phyloP scores from a whole-genome alignment of 1,140 invertebrate genomes.

The Lordiphosa stackelbergi region DNA sequence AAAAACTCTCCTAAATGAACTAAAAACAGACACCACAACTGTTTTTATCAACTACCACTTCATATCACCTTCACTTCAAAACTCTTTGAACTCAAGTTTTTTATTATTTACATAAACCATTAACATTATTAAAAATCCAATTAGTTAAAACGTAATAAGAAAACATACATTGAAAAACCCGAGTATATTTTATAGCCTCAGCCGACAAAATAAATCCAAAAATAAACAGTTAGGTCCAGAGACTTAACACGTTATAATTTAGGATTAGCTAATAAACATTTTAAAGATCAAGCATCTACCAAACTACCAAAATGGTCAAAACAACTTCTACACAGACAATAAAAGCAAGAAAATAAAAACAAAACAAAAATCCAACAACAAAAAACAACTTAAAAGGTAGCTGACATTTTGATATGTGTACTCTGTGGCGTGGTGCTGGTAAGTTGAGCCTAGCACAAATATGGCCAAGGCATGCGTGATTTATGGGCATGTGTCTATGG shows the following conservation, averaged over 20 bases:
- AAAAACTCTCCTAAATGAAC: too few relatives aligned
- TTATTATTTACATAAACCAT: conserved; percentile 10
- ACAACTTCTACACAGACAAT: conserved; percentile 31
- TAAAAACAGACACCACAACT: neutral
- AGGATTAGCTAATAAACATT: conserved; percentile 16
- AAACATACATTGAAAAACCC: neutral
- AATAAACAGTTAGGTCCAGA: neutral
- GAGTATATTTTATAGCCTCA: too few relatives aligned
- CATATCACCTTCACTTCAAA: neutral
- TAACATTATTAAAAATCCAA: conserved; percentile 15
- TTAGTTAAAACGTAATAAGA: conserved; percentile 8
- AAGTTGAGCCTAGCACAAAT: conserved; percentile 34
- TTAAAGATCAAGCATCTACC: conserved; percentile 20
- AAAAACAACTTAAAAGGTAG: conserved; percentile 44
- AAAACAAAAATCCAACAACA: conserved; percentile 17
- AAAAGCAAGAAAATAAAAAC: conserved; percentile 1
- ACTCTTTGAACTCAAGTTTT: conserved; percentile 5
- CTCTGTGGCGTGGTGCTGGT: conserved; percentile 17
- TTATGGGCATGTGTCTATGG: conserved; percentile 39
- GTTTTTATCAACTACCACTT: neutral
- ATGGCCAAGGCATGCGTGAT: conserved; percentile 52
- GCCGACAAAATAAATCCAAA: too few relatives aligned
- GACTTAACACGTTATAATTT: neutral
- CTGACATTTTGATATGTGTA: conserved; percentile 48
- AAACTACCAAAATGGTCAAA: conserved; percentile 32